These are phyloP conservation scores for Dermatemys mawii DNA, from an alignment of 2,113 vertebrate genomes.

Conservation along the genomic window DNA sequence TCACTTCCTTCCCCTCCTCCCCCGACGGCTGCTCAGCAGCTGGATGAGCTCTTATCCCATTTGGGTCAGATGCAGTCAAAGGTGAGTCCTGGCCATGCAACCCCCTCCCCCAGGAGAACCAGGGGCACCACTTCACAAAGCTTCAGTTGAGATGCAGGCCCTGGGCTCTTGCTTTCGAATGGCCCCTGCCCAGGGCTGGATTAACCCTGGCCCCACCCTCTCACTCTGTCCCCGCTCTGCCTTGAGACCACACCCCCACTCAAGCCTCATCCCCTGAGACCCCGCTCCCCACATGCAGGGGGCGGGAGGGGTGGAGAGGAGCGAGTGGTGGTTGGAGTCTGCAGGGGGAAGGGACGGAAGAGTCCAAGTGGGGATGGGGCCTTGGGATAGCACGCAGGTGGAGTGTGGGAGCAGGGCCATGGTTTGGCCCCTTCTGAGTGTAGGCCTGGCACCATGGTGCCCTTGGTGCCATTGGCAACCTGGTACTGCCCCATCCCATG, in stretches of 20 bases:
- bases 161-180: background rate
- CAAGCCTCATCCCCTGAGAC: too few relatives aligned
- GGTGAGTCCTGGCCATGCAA: slow-evolving; percentile 46
- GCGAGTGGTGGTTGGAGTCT: fast-evolving
- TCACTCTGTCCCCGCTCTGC: too few relatives aligned
- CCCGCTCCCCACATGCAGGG: too few relatives aligned
- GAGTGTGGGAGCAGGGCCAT: too few relatives aligned
- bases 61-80: slow-evolving; percentile 66
- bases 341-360: fast-evolving
- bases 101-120: background rate
- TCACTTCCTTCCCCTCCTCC: background rate
- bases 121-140: background rate
- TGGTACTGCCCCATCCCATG: background rate
- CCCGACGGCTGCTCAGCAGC: slow-evolving; percentile 51
- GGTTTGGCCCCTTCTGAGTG: too few relatives aligned
- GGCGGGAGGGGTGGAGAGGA: background rate
- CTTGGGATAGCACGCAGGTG: too few relatives aligned
- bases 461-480: too few relatives aligned
- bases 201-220: too few relatives aligned
- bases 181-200: background rate
- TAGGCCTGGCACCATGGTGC: too few relatives aligned
- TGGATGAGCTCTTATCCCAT: slow-evolving; percentile 77
- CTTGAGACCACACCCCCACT: too few relatives aligned
- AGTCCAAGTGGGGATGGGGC: background rate
- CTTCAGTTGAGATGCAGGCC: background rate